Percentiles rank a stretch among this genome's conserved stretches.
Conservation (phyloP, 1,140 invertebrate genomes). For the Oncopodura yosiiana region DNA sequence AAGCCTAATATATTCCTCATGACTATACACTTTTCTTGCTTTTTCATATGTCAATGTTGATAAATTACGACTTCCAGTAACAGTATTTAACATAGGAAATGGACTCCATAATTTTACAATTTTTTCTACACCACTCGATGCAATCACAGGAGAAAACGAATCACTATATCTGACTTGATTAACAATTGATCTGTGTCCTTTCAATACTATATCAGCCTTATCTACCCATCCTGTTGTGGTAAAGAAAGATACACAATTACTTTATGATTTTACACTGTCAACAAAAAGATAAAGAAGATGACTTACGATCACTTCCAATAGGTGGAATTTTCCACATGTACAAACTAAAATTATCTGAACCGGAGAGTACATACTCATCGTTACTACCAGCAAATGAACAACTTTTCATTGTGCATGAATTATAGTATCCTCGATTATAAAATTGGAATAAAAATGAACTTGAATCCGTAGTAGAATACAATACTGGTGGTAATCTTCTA, state of each 20-base stretch:
- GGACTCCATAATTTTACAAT: slow-evolving; percentile 83
- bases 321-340: slow-evolving; percentile 82
- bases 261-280: neutral
- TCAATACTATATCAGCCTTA: slow-evolving; percentile 67
- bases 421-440: slow-evolving; percentile 84
- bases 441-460: slow-evolving; percentile 67
- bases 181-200: slow-evolving; percentile 86
- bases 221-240: slow-evolving; percentile 47
- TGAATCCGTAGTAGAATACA: slow-evolving; percentile 62
- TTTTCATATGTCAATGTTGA: slow-evolving; percentile 43
- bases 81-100: slow-evolving; percentile 51
- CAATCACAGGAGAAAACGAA: slow-evolving; percentile 68
- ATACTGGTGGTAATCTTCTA: slow-evolving; percentile 67
- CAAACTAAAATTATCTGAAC: slow-evolving; percentile 88
- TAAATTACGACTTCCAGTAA: slow-evolving; percentile 44
- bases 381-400: slow-evolving; percentile 83
- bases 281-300: neutral
- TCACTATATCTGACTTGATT: slow-evolving; percentile 90
- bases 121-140: slow-evolving; percentile 91
- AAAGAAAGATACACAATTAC: neutral
- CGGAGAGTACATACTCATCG: slow-evolving; percentile 81
- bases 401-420: slow-evolving; percentile 94
- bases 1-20: slow-evolving; percentile 74
- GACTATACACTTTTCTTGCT: slow-evolving; percentile 66
- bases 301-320: slow-evolving; percentile 42